A percentile compares a stretch with the other conserved stretches of the same genome.
Evolutionary conservation across 1,140 invertebrate genomes (phyloP).

Genomic region (Temnothorax nylanderi): DNA sequence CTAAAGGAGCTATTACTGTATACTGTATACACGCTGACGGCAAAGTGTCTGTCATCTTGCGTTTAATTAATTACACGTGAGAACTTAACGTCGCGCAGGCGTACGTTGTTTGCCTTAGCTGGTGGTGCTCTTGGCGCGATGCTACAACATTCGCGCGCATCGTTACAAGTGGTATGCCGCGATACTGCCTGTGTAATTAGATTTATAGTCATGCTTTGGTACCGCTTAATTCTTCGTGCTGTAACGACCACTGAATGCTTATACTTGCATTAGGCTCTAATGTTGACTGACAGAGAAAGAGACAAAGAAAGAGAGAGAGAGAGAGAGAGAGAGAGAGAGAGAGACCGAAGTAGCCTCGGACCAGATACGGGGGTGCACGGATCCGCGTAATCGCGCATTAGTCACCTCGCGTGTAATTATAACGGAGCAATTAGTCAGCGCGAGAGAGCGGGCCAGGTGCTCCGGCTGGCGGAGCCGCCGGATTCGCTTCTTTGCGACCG

Average conservation of each 20-base stretch:
- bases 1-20: slow-evolving; percentile 55
- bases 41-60: slow-evolving; percentile 58
- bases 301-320: neutral
- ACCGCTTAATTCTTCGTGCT: slow-evolving; percentile 48
- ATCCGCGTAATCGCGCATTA: slow-evolving; percentile 52
- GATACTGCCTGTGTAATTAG: slow-evolving; percentile 52
- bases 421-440: slow-evolving; percentile 50
- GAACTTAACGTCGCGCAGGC: slow-evolving; percentile 56
- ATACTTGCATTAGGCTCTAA: slow-evolving; percentile 25
- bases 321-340: neutral
- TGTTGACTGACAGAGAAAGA: neutral
- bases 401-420: slow-evolving; percentile 42
- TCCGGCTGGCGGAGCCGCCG: neutral
- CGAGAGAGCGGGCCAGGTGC: neutral
- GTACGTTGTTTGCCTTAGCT: slow-evolving; percentile 29
- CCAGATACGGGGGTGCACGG: neutral
- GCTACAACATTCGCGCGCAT: slow-evolving; percentile 25
- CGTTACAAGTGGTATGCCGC: slow-evolving; percentile 38
- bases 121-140: slow-evolving; percentile 4
- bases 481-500: neutral
- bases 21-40: slow-evolving; percentile 26
- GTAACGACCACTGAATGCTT: slow-evolving; percentile 1
- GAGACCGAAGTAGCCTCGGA: neutral
- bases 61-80: slow-evolving; percentile 59
- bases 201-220: slow-evolving; percentile 53